Conservation (phyloP, 2,888 invertebrate species). For the Troides helena region DNA sequence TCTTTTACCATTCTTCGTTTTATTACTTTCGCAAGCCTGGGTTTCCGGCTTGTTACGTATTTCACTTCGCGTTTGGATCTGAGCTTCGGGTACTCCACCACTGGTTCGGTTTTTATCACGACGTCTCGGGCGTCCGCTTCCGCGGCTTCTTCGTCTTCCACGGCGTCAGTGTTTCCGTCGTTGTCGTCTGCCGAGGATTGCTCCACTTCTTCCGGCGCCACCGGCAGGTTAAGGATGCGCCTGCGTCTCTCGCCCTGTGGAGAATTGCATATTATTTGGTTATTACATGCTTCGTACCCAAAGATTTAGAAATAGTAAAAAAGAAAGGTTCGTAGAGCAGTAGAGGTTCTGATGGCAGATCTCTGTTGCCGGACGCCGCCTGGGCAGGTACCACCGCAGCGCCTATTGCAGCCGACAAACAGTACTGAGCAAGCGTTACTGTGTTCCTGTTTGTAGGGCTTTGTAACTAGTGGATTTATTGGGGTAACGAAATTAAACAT, state of each 20-base stretch:
- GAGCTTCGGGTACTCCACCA: conserved; percentile 30
- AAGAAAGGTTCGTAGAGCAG: too few relatives aligned
- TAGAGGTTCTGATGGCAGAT: too few relatives aligned
- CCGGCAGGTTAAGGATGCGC: conserved; percentile 20
- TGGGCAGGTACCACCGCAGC: too few relatives aligned
- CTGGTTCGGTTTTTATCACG: conserved; percentile 51
- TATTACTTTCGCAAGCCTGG: conserved; percentile 37
- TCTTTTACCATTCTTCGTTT: conserved; percentile 33
- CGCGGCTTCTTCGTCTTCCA: conserved; percentile 9
- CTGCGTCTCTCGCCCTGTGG: conserved; percentile 23
- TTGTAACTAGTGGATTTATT: too few relatives aligned
- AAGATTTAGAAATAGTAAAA: too few relatives aligned
- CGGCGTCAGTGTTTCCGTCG: too few relatives aligned
- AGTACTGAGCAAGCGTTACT: too few relatives aligned
- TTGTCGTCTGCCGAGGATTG: conserved; percentile 11
- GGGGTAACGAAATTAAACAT: too few relatives aligned
- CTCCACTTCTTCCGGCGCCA: conserved; percentile 1
- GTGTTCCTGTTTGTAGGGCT: too few relatives aligned
- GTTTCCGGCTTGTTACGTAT: conserved; percentile 31
- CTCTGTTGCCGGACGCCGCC: too few relatives aligned
- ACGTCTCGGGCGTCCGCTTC: conserved; percentile 36
- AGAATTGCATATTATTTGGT: background rate
- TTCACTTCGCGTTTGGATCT: conserved; percentile 26
- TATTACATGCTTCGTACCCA: too few relatives aligned
- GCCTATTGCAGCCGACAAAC: too few relatives aligned